Percentiles rank a stretch among this genome's conserved stretches.
These are phyloP conservation scores for Lycodopsis pacificus DNA, from an alignment of 2,797 vertebrate species.

Conservation along the genomic window DNA sequence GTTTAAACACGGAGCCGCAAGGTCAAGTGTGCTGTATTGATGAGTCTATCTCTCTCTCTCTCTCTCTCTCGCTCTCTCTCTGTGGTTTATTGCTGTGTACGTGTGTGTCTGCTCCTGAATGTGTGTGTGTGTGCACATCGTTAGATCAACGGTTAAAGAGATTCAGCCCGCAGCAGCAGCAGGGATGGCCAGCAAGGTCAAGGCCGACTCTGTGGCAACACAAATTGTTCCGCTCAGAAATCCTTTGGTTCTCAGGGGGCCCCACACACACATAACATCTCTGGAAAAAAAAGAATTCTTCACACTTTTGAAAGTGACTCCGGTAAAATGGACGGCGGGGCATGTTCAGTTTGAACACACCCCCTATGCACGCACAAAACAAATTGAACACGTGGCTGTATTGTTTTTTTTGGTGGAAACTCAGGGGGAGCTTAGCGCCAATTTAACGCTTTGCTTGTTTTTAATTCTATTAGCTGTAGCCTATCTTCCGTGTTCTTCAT, in stretches of 20 bases:
- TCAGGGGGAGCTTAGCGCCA: slow-evolving; percentile 56
- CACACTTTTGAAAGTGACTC: slow-evolving; percentile 26
- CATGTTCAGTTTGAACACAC: slow-evolving; percentile 9
- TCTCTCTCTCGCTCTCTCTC: slow-evolving; percentile 43
- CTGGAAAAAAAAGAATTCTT: slow-evolving; percentile 4
- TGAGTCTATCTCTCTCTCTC: slow-evolving; percentile 55
- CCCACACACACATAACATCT: slow-evolving; percentile 50
- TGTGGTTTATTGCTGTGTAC: slow-evolving; percentile 55
- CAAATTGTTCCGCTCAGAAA: slow-evolving; percentile 77
- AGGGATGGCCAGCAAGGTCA: slow-evolving; percentile 75
- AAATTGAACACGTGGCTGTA: not conserved
- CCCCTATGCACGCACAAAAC: not conserved
- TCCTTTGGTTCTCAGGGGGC: slow-evolving; percentile 54
- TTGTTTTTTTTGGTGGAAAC: slow-evolving; percentile 38
- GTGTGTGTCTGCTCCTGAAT: slow-evolving; percentile 24
- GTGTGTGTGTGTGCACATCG: slow-evolving; percentile 28
- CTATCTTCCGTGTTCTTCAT: slow-evolving; percentile 63
- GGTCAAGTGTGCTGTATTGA: slow-evolving; percentile 74
- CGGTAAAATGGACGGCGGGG: not conserved
- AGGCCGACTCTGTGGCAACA: slow-evolving; percentile 74
- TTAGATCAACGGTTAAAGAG: slow-evolving; percentile 69
- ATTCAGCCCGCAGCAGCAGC: slow-evolving; percentile 72
- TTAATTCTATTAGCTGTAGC: slow-evolving; percentile 65
- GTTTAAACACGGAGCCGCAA: slow-evolving; percentile 66
- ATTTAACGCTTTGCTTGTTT: slow-evolving; percentile 72